Evolutionary conservation across 1,140 invertebrate genomes (phyloP).

Genomic region (Cotesia chilonis): DNA sequence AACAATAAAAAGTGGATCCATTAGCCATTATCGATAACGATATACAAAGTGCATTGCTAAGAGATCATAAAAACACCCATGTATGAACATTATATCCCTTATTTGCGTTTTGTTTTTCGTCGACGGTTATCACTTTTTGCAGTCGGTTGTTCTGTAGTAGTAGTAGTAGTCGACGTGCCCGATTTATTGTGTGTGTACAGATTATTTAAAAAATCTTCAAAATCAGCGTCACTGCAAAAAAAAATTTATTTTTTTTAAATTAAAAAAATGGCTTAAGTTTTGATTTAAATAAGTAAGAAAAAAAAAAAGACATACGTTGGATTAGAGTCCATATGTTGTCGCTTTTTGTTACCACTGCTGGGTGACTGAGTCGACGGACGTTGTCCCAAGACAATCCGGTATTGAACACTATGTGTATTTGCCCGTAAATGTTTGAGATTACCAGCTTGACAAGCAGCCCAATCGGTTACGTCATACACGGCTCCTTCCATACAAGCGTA

Average conservation of each 20-base stretch:
- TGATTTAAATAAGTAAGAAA: conserved; percentile 17
- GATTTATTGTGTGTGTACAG: conserved; percentile 66
- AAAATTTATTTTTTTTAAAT: background rate
- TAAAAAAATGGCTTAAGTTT: too few relatives aligned
- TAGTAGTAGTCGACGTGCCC: conserved; percentile 45
- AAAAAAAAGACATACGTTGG: conserved; percentile 46
- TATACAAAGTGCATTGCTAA: conserved; percentile 22
- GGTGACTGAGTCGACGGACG: conserved; percentile 65
- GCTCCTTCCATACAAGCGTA: conserved; percentile 96
- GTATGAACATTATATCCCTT: conserved; percentile 48
- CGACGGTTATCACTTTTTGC: conserved; percentile 57
- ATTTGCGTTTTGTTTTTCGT: conserved; percentile 65
- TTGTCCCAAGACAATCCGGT: conserved; percentile 85
- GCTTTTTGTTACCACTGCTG: conserved; percentile 51
- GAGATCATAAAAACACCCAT: conserved; percentile 26
- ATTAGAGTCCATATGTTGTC: conserved; percentile 54
- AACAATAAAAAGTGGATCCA: conserved; percentile 17
- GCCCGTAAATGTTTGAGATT: conserved; percentile 82
- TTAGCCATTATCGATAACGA: conserved; percentile 20
- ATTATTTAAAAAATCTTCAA: conserved; percentile 73
- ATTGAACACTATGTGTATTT: conserved; percentile 91
- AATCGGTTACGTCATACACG: conserved; percentile 94
- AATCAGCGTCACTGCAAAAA: conserved; percentile 68
- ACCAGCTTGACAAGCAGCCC: conserved; percentile 91
- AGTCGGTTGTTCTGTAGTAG: conserved; percentile 21